Percentiles rank a stretch among this genome's conserved stretches.
phyloP scores from a whole-genome alignment of 53 echinoderm and acorn worm species.

The Arbacia lixula region DNA sequence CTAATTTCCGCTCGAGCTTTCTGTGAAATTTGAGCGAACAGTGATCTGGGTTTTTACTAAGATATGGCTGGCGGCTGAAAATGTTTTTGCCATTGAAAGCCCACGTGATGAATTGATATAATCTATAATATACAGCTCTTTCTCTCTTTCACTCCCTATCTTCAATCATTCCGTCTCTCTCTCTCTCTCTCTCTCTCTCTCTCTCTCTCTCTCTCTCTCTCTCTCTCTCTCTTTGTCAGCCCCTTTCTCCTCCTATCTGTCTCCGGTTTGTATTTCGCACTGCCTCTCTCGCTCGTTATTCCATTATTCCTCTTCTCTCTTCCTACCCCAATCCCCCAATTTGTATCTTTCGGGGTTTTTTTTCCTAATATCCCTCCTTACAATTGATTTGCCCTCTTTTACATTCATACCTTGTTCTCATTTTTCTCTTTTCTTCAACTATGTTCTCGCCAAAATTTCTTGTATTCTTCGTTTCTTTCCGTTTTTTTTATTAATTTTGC shows the following conservation, averaged over 20 bases:
- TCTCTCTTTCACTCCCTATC: background rate
- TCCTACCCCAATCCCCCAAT: background rate
- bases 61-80: too few relatives aligned
- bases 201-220: background rate
- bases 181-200: slow-evolving; percentile 5
- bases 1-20: too few relatives aligned
- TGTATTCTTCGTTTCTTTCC: background rate
- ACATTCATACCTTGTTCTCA: background rate
- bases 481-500: background rate
- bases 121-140: background rate
- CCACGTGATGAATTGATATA: too few relatives aligned
- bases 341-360: background rate
- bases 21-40: too few relatives aligned
- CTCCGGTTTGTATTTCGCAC: background rate
- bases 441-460: background rate
- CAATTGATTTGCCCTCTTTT: background rate
- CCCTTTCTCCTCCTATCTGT: background rate
- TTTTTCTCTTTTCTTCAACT: background rate
- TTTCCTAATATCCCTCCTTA: background rate
- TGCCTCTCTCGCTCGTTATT: too few relatives aligned
- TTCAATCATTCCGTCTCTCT: background rate
- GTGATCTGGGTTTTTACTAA: too few relatives aligned
- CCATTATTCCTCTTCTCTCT: background rate
- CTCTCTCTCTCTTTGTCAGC: background rate
- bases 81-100: too few relatives aligned